A percentile compares a stretch with the other conserved stretches of the same genome.
Conservation (phyloP, 2,888 invertebrate species). For the Andrena bucephala region DNA sequence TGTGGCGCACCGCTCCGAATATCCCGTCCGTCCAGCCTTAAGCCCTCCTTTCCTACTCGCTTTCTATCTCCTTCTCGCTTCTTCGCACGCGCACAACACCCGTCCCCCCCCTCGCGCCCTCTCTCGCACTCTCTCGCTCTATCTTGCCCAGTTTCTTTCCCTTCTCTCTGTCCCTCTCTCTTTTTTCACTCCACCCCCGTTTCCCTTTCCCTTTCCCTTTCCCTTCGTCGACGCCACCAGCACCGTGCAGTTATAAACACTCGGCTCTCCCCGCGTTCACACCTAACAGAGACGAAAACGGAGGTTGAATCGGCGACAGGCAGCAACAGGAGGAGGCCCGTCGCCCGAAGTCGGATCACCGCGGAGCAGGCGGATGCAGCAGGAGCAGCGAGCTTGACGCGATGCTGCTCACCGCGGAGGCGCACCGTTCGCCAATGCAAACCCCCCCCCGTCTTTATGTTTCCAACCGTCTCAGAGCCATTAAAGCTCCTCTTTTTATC, state of each 20-base stretch:
- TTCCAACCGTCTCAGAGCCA: conserved; percentile 79
- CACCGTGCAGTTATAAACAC: conserved; percentile 76
- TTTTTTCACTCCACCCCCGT: conserved; percentile 34
- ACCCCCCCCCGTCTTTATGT: conserved; percentile 53
- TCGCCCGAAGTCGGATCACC: conserved; percentile 16
- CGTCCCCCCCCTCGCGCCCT: conserved; percentile 4
- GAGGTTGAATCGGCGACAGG: conserved; percentile 40
- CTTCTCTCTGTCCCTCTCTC: conserved; percentile 51
- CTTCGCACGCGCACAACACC: conserved; percentile 24
- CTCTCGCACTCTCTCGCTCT: conserved; percentile 10
- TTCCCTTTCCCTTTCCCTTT: conserved; percentile 50
- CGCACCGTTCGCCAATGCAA: conserved; percentile 60
- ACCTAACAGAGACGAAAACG: conserved; percentile 72
- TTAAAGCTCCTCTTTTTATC: conserved; percentile 68
- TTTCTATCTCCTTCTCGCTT: conserved; percentile 31
- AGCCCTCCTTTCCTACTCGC: conserved; percentile 33
- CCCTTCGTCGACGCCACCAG: conserved; percentile 71
- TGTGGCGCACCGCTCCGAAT: conserved; percentile 62
- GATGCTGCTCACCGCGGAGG: conserved; percentile 38
- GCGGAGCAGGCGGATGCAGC: conserved; percentile 38
- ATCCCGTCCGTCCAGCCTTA: conserved; percentile 52
- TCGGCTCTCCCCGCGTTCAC: conserved; percentile 68
- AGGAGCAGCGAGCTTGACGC: conserved; percentile 49
- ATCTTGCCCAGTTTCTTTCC: conserved; percentile 52
- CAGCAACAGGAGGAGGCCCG: conserved; percentile 29